Evolutionary conservation across 2,888 invertebrate species (phyloP), one percentile per base, ranked within the genome.

Genomic region (Xestia rhomboidea): DNA sequence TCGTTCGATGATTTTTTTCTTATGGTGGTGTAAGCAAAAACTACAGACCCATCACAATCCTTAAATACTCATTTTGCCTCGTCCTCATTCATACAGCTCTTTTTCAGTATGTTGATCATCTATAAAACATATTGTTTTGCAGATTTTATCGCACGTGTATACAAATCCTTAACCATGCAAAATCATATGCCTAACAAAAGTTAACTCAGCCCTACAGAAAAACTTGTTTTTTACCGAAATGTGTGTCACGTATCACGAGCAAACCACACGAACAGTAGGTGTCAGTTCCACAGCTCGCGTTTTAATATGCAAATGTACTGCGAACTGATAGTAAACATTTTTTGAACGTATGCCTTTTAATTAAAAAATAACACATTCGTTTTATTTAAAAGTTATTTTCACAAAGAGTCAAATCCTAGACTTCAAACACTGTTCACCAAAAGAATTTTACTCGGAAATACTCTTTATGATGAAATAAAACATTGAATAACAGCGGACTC

Each of bases 261-360:
- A 68, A 77, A 76, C 76, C 76, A 74, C 77, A 83, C 76, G 21
- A 24, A 49, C 24, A 49, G 49, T 8, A 21, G 21, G 8, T 21
- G 49, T 49, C 49, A 49, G 49, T 82, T 79, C 82, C 85, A 83
- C 79, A 83, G 76, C 76, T 71, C 4, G 21, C 67, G 74, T 54
- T 63, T 34, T 77, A 27, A 41, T 68, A 77, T 77, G 62, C 44
- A 54, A 90, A 91, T 73, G 73, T 46, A 41, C 15, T 57, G 38
- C 41, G 11, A 46, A 46, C 30, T 51, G 34, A 62, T 60, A 54
- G n/a, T 38, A n/a, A 57, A 27, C 15, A 44, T n/a, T 64, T 77
- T 27, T 30, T 4, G 24, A 21, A 46, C 34, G n/a, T n/a, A 34
- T 73, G 15, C 6, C 34, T 49, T 77, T 67, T 49, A 6, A 15